Percentiles rank a stretch among this genome's conserved stretches.
phyloP scores from a whole-genome alignment of 2,113 vertebrate genomes.

The Leptobrachium leishanense region DNA sequence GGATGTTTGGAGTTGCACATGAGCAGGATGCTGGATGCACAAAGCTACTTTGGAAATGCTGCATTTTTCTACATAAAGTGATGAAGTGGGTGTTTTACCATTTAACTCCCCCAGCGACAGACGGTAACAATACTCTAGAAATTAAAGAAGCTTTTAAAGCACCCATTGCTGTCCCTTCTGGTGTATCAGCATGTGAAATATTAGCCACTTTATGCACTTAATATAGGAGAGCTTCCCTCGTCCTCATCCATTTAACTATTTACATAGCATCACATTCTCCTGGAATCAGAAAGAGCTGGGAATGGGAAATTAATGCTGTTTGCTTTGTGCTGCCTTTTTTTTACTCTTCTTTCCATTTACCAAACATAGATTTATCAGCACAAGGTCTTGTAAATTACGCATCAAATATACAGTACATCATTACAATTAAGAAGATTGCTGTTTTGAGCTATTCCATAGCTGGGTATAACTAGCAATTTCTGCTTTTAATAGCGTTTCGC shows the following conservation, averaged over 20 bases:
- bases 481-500: slow-evolving; percentile 37
- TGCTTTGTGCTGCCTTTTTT: not conserved
- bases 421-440: slow-evolving; percentile 46
- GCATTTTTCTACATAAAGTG: slow-evolving; percentile 32
- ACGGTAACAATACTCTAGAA: slow-evolving; percentile 42
- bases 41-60: not conserved
- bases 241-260: slow-evolving; percentile 34
- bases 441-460: slow-evolving; percentile 30
- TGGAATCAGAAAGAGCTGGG: not conserved
- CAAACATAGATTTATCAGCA: slow-evolving; percentile 36
- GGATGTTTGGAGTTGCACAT: not conserved
- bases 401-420: slow-evolving; percentile 41
- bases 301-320: slow-evolving; percentile 17
- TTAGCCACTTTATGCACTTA: slow-evolving; percentile 59
- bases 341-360: slow-evolving; percentile 30
- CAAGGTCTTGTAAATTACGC: slow-evolving; percentile 41
- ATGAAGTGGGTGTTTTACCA: not conserved
- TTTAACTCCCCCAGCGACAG: not conserved
- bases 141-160: slow-evolving; percentile 66
- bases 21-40: too few species aligned
- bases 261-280: not conserved
- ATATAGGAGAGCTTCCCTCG: slow-evolving; percentile 46
- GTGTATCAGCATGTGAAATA: slow-evolving; percentile 59
- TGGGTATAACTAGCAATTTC: slow-evolving; percentile 42
- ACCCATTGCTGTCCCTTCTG: slow-evolving; percentile 59